A percentile compares a stretch with the other conserved stretches of the same genome.
These are phyloP conservation scores for Harpagifer antarcticus DNA, from an alignment of 2,797 vertebrate genomes.

Conservation along the genomic window DNA sequence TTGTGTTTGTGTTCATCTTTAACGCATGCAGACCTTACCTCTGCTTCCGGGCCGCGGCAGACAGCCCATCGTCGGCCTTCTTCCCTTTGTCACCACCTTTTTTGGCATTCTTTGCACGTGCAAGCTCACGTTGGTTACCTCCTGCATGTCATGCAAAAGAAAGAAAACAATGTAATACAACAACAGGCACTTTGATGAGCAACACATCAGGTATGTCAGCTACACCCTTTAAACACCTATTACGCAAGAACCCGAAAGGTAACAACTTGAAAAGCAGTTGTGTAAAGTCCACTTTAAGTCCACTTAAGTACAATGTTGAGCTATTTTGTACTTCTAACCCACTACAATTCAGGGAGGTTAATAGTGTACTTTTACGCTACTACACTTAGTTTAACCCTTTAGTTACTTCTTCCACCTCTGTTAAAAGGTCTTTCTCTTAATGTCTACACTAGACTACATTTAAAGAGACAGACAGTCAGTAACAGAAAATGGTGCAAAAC, in stretches of 20 bases:
- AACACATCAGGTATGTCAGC: background rate
- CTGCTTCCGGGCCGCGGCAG: conserved; percentile 92
- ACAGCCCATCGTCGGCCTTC: conserved; percentile 90
- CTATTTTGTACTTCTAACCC: too few species aligned
- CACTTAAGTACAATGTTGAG: too few species aligned
- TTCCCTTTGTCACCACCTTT: conserved; percentile 91
- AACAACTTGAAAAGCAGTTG: background rate
- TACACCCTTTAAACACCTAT: background rate
- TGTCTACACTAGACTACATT: background rate
- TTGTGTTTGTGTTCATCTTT: background rate
- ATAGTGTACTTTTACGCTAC: too few species aligned
- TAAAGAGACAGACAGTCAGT: background rate
- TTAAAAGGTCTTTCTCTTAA: too few species aligned
- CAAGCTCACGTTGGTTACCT: conserved; percentile 96
- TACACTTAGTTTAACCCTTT: too few species aligned
- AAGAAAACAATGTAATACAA: background rate
- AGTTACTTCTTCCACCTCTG: too few species aligned
- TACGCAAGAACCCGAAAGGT: background rate
- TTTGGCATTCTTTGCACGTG: conserved; percentile 92
- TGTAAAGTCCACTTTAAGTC: too few species aligned
- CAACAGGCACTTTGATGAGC: background rate
- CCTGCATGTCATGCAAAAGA: conserved; percentile 77
- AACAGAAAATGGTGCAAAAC: conserved; percentile 8
- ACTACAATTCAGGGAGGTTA: too few species aligned
- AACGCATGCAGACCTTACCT: conserved; percentile 78